Evolutionary conservation across 2,888 invertebrate species (phyloP).

Genomic region (Dexiosoma caninum): DNA sequence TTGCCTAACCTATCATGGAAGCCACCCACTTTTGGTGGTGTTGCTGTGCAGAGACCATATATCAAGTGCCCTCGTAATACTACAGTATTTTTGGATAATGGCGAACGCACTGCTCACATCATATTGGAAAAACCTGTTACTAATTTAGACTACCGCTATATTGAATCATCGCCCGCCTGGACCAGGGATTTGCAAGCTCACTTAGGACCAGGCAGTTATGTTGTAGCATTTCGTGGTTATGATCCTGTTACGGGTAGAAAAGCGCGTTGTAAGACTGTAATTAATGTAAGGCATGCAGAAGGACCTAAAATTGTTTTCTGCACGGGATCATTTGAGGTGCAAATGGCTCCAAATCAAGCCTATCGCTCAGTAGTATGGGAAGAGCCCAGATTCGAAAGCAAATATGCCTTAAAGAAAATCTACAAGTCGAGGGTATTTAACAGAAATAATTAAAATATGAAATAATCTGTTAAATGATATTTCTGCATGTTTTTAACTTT

Average conservation of each 20-base stretch:
- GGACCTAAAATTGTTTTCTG: slow-evolving; percentile 81
- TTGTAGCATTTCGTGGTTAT: slow-evolving; percentile 81
- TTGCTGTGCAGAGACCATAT: slow-evolving; percentile 78
- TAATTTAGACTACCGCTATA: slow-evolving; percentile 83
- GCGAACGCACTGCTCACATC: slow-evolving; percentile 73
- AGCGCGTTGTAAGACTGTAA: slow-evolving; percentile 81
- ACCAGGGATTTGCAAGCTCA: slow-evolving; percentile 81
- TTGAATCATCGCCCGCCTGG: slow-evolving; percentile 82
- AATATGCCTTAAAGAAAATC: slow-evolving; percentile 69
- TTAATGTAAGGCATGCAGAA: slow-evolving; percentile 81
- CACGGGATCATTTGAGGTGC: slow-evolving; percentile 81
- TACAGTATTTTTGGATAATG: slow-evolving; percentile 79
- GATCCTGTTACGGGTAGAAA: slow-evolving; percentile 80
- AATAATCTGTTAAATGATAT: background rate
- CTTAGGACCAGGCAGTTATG: slow-evolving; percentile 80
- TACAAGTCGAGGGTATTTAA: slow-evolving; percentile 61
- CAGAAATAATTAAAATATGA: background rate
- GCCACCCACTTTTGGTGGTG: slow-evolving; percentile 29
- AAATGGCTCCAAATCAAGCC: slow-evolving; percentile 79
- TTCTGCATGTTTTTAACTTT: background rate
- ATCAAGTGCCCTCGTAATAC: slow-evolving; percentile 83
- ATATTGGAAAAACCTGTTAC: slow-evolving; percentile 80
- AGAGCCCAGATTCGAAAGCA: slow-evolving; percentile 82
- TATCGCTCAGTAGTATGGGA: slow-evolving; percentile 81
- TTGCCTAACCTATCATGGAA: slow-evolving; percentile 31